These are phyloP conservation scores for Malurus elegans DNA, from an alignment of 2,113 vertebrate genomes.

Conservation along the genomic window DNA sequence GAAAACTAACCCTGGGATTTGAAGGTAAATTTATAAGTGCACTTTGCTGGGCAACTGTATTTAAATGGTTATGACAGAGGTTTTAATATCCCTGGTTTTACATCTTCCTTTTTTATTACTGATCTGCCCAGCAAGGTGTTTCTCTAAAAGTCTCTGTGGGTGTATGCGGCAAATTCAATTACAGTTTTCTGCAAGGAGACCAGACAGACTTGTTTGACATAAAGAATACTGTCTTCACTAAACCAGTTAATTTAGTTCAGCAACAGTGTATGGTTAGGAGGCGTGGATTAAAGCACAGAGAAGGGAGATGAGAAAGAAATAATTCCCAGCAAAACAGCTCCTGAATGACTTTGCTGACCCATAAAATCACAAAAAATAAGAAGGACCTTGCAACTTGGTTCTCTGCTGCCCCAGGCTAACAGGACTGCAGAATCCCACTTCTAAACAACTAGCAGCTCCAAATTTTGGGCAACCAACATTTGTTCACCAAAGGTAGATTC, in stretches of 20 bases:
- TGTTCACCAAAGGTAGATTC: not conserved
- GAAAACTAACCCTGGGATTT: not conserved
- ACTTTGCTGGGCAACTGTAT: not conserved
- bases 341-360: not conserved
- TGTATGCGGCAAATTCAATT: slow-evolving; percentile 61
- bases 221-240: slow-evolving; percentile 42
- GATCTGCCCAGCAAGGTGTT: slow-evolving; percentile 40
- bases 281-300: not conserved
- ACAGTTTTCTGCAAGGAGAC: slow-evolving; percentile 56
- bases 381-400: not conserved
- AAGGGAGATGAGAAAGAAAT: slow-evolving; percentile 1
- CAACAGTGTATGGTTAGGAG: slow-evolving; percentile 21
- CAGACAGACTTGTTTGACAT: slow-evolving; percentile 62
- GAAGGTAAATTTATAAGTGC: not conserved
- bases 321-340: slow-evolving; percentile 6
- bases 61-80: slow-evolving; percentile 25
- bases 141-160: slow-evolving; percentile 43
- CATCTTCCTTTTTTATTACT: slow-evolving; percentile 52
- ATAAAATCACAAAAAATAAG: not conserved
- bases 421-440: not conserved
- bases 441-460: not conserved
- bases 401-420: not conserved
- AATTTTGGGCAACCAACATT: not conserved
- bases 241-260: slow-evolving; percentile 60
- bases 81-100: slow-evolving; percentile 47